Evolutionary conservation across 2,113 vertebrate genomes (phyloP), one percentile per base, ranked within the genome.

Genomic region (Mastomys natalensis): DNA sequence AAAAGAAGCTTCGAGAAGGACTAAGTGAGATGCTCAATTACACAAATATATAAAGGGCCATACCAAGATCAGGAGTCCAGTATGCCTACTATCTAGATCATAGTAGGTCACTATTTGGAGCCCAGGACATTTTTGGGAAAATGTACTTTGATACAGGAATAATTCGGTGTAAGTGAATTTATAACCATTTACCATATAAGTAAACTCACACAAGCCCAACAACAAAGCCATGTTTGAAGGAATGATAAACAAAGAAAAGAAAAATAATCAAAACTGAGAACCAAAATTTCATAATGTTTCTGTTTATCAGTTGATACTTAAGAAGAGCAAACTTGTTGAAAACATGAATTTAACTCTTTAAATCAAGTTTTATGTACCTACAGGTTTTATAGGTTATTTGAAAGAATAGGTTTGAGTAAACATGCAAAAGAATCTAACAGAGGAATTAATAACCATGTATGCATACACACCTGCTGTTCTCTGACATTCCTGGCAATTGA

Each of bases 11-110:
- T 51, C 31, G 29, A 53, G 13, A 64, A 17, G 3, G 5, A 51
- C 31, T 91, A 96, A 92, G 24, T 64, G 62, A 77, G 43, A 94
- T 89, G 45, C 81, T 92, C 16, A 74, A 91, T 76, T 37, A 60
- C 62, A 90, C 29, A 89, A 62, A 68, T 80, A 86, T 7, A 29
- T 34, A 89, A 89, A 85, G 10, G 29, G 37, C 3, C 81, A 2
- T 40, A 64, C 15, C 2, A 70, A 80, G 9, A 74, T 4, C 55
- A 7, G 73, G 58, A 68, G 40, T 64, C 26, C 37, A 31, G 15
- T 31, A 19, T 64, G n/a, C 24, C 40, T 68, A 64, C 43, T 43
- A 45, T 62, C 2, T 34, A 55, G 19, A 55, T 53, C 34, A 34
- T 53, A 24, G 10, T 24, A 58, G 68, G 37, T 78, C 17, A 77